Evolutionary conservation across 1,140 invertebrate species (phyloP).

Genomic region (Solenopsis invicta): DNA sequence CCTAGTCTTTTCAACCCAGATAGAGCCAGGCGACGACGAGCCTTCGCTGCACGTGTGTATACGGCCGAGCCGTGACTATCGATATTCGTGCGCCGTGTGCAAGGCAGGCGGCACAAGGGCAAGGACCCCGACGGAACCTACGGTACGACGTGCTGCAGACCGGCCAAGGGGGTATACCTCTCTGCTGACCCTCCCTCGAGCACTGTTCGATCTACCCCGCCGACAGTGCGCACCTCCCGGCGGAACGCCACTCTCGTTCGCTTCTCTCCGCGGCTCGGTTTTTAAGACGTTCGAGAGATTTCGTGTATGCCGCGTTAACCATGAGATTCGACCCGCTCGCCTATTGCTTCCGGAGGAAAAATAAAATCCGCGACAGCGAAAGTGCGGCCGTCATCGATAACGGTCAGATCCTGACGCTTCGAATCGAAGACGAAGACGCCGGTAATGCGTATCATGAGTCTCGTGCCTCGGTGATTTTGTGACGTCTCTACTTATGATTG

Average conservation of each 20-base stretch:
- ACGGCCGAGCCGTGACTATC: conserved; percentile 77
- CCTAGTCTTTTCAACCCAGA: conserved; percentile 45
- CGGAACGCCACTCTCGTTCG: not conserved
- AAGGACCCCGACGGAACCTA: conserved; percentile 82
- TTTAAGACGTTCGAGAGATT: conserved; percentile 17
- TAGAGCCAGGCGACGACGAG: conserved; percentile 19
- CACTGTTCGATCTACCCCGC: conserved; percentile 45
- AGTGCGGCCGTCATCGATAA: conserved; percentile 5
- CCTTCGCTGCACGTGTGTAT: conserved; percentile 28
- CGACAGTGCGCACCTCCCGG: conserved; percentile 20
- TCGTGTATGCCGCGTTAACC: not conserved
- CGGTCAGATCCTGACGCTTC: conserved; percentile 13
- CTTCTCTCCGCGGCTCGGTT: not conserved
- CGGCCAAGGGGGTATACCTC: conserved; percentile 10
- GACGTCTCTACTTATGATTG: not conserved
- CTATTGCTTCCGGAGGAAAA: conserved; percentile 81
- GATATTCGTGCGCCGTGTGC: conserved; percentile 83
- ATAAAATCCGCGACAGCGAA: conserved; percentile 75
- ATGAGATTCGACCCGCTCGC: conserved; percentile 82
- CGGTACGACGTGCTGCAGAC: conserved; percentile 74
- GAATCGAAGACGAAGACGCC: conserved; percentile 32
- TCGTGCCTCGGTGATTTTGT: not conserved
- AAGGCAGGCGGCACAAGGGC: conserved; percentile 81
- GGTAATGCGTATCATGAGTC: not conserved
- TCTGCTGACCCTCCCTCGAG: conserved; percentile 31